phyloP scores from a whole-genome alignment of 2,888 invertebrate genomes.

The Dendrolimus pini region DNA sequence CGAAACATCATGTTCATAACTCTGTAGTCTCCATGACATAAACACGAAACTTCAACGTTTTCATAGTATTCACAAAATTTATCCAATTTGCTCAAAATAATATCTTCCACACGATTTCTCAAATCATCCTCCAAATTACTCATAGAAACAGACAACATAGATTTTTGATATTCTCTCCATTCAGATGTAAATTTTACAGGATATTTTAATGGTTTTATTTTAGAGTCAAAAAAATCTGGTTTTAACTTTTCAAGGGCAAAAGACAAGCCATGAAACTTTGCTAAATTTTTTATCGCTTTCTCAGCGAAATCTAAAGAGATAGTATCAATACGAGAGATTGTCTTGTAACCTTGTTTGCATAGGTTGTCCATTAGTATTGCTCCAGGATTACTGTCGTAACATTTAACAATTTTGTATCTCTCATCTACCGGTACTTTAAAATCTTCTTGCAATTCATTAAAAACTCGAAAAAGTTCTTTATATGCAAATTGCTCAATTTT shows the following conservation, averaged over 20 bases:
- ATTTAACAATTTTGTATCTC: constrained; percentile 31
- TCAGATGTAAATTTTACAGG: constrained; percentile 23
- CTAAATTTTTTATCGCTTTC: constrained; percentile 34
- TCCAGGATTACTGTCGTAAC: constrained; percentile 27
- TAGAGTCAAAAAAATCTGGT: constrained; percentile 31
- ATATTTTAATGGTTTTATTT: constrained; percentile 21
- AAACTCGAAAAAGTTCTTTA: constrained; percentile 31
- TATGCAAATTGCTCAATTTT: constrained; percentile 33
- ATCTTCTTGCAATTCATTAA: constrained; percentile 32
- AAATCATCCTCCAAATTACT: constrained; percentile 19
- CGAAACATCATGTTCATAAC: constrained; percentile 44
- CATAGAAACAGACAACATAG: constrained; percentile 17
- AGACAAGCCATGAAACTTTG: constrained; percentile 43
- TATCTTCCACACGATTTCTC: constrained; percentile 20
- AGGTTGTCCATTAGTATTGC: constrained; percentile 43
- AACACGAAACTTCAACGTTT: constrained; percentile 17
- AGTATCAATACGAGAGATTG: constrained; percentile 29
- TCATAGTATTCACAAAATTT: constrained; percentile 25
- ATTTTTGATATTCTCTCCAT: constrained; percentile 20
- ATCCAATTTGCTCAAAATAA: constrained; percentile 15
- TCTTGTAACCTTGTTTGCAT: constrained; percentile 32
- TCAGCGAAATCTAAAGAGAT: constrained; percentile 36
- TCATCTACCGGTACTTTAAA: constrained; percentile 29
- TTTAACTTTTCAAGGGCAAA: constrained; percentile 29
- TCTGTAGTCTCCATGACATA: constrained; percentile 52